phyloP scores from a whole-genome alignment of 2,797 vertebrate genomes.

The Rhyacichthys aspro region DNA sequence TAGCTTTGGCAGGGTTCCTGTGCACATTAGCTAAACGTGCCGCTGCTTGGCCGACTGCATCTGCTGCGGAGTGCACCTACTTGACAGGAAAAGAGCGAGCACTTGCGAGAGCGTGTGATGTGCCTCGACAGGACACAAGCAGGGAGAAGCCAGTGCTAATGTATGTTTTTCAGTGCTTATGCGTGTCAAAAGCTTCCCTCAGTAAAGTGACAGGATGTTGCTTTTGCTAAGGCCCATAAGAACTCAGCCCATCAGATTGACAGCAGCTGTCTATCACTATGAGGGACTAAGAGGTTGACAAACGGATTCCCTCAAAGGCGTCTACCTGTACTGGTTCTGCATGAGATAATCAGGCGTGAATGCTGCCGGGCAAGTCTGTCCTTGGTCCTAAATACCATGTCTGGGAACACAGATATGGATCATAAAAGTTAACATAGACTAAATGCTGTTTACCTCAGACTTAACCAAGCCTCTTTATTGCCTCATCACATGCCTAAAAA shows the following conservation, averaged over 20 bases:
- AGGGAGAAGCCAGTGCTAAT: conserved; percentile 14
- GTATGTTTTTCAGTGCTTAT: conserved; percentile 7
- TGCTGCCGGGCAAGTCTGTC: conserved; percentile 53
- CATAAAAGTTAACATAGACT: conserved; percentile 64
- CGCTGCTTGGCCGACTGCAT: conserved; percentile 41
- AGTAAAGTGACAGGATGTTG: conserved; percentile 33
- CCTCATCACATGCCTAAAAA: conserved; percentile 44
- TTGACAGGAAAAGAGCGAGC: conserved; percentile 42
- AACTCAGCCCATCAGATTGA: conserved; percentile 57
- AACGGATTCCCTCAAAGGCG: conserved; percentile 52
- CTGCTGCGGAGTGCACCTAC: conserved; percentile 24
- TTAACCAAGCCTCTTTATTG: conserved; percentile 29
- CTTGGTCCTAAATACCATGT: conserved; percentile 52
- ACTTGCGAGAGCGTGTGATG: conserved; percentile 38
- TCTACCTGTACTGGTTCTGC: conserved; percentile 54
- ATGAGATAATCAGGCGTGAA: conserved; percentile 48
- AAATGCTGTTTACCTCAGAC: conserved; percentile 58
- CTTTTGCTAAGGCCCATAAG: conserved; percentile 51
- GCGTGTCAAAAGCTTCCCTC: conserved; percentile 25
- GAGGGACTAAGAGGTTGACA: conserved; percentile 57
- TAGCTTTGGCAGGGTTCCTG: conserved; percentile 21
- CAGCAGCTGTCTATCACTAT: conserved; percentile 53
- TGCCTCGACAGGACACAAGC: conserved; percentile 18
- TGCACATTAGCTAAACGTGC: conserved; percentile 45
- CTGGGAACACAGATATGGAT: conserved; percentile 47